Percentiles rank a stretch among this genome's conserved stretches.
These are phyloP conservation scores for Pocota personata DNA, from an alignment of 2,888 invertebrate species.

Conservation along the genomic window DNA sequence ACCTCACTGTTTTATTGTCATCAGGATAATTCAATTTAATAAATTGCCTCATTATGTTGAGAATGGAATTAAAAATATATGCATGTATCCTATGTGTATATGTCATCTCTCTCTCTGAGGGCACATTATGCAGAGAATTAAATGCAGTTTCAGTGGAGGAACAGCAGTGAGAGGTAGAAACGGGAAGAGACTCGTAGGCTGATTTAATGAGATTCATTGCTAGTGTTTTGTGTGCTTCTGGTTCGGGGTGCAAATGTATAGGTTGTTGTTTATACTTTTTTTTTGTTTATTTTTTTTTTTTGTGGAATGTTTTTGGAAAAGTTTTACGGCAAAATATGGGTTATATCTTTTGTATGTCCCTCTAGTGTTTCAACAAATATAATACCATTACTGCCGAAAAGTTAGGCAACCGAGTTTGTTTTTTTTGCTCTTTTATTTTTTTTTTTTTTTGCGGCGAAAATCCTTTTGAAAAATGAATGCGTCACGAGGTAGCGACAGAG, in stretches of 20 bases:
- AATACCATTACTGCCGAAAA: slow-evolving; percentile 67
- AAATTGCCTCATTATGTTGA: slow-evolving; percentile 82
- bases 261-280: slow-evolving; percentile 45
- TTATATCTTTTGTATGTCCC: slow-evolving; percentile 58
- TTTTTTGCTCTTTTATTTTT: slow-evolving; percentile 3
- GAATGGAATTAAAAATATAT: slow-evolving; percentile 72
- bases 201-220: slow-evolving; percentile 72
- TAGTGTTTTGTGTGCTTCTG: slow-evolving; percentile 24
- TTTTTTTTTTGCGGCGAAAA: slow-evolving; percentile 1
- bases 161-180: background rate
- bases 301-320: slow-evolving; percentile 5
- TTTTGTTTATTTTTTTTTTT: too few species aligned
- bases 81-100: background rate
- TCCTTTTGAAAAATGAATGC: slow-evolving; percentile 66
- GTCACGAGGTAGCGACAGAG: slow-evolving; percentile 20
- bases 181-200: slow-evolving; percentile 49
- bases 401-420: slow-evolving; percentile 58
- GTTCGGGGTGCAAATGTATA: slow-evolving; percentile 30
- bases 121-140: slow-evolving; percentile 72
- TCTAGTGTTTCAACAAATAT: slow-evolving; percentile 42
- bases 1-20: slow-evolving; percentile 78
- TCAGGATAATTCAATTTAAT: slow-evolving; percentile 83
- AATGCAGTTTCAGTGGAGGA: slow-evolving; percentile 57
- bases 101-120: slow-evolving; percentile 44
- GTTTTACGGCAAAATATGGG: slow-evolving; percentile 61